These are phyloP conservation scores for Squalus acanthias DNA, from an alignment of 2,797 vertebrate species.

Conservation along the genomic window DNA sequence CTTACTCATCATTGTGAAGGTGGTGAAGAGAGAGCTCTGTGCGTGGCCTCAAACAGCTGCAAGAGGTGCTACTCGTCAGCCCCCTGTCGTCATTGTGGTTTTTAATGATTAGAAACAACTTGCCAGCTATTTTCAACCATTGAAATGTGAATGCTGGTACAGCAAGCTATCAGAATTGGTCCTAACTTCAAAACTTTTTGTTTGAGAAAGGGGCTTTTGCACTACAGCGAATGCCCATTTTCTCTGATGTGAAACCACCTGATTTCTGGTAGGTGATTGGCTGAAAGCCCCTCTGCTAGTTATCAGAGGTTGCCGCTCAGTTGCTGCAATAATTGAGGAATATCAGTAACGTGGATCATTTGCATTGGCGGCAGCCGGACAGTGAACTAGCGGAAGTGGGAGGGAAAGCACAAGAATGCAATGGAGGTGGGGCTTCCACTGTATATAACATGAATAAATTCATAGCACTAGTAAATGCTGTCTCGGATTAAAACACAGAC, in stretches of 20 bases:
- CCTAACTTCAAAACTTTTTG: not conserved
- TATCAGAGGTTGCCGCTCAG: not conserved
- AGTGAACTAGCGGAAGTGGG: not conserved
- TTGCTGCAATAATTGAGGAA: not conserved
- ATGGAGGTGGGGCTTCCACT: not conserved
- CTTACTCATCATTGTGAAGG: not conserved
- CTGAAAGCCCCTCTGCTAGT: not conserved
- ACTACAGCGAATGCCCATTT: not conserved
- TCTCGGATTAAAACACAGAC: not conserved
- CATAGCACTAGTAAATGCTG: not conserved
- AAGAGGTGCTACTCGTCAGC: not conserved
- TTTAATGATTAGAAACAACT: not conserved
- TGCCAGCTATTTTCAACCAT: not conserved
- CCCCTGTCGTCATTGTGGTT: not conserved
- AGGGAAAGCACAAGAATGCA: not conserved
- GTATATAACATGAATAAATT: not conserved
- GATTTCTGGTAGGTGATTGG: not conserved
- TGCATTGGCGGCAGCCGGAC: not conserved
- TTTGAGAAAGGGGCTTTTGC: not conserved
- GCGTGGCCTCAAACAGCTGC: not conserved
- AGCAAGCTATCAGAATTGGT: not conserved
- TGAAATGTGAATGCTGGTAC: not conserved
- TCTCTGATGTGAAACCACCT: not conserved
- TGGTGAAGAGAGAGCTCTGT: not conserved
- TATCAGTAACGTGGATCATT: not conserved